phyloP scores from a whole-genome alignment of 2,113 vertebrate species.

The Gnathonemus longibarbis region DNA sequence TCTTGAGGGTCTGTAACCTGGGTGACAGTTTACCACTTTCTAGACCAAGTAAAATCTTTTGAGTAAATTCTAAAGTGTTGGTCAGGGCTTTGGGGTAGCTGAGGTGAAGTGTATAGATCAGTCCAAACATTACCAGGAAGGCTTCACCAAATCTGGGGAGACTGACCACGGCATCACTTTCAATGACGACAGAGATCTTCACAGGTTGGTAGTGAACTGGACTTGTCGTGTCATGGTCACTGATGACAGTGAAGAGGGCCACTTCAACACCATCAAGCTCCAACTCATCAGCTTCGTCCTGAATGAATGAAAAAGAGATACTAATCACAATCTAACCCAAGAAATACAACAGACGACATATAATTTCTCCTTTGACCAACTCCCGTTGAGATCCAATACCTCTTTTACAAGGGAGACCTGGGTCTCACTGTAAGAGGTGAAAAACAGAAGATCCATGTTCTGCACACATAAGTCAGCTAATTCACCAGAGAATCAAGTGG shows the following conservation, averaged over 20 bases:
- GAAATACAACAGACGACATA: too few relatives aligned
- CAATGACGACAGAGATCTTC: slow-evolving; percentile 10
- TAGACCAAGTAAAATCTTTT: slow-evolving; percentile 22
- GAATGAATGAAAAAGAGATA: neutral
- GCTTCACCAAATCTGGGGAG: slow-evolving; percentile 22
- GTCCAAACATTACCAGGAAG: slow-evolving; percentile 26
- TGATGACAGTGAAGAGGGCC: neutral
- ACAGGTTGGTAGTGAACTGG: neutral
- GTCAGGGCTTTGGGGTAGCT: neutral
- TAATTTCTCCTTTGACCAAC: too few relatives aligned
- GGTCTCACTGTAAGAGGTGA: too few relatives aligned
- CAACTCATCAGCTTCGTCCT: neutral
- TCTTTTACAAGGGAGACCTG: too few relatives aligned
- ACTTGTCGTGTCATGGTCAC: neutral
- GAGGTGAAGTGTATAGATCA: slow-evolving; percentile 26
- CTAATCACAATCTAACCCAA: neutral
- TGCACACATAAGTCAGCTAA: too few relatives aligned
- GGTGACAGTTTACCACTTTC: slow-evolving; percentile 15
- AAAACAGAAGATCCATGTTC: too few relatives aligned
- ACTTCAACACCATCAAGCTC: neutral
- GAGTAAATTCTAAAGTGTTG: slow-evolving; percentile 11
- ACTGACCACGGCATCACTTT: slow-evolving; percentile 4
- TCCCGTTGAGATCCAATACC: too few relatives aligned
- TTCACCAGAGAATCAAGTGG: too few relatives aligned
- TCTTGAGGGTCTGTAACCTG: slow-evolving; percentile 11